Conservation (phyloP, 1,140 invertebrate genomes). For the Zaprionus inermis region DNA sequence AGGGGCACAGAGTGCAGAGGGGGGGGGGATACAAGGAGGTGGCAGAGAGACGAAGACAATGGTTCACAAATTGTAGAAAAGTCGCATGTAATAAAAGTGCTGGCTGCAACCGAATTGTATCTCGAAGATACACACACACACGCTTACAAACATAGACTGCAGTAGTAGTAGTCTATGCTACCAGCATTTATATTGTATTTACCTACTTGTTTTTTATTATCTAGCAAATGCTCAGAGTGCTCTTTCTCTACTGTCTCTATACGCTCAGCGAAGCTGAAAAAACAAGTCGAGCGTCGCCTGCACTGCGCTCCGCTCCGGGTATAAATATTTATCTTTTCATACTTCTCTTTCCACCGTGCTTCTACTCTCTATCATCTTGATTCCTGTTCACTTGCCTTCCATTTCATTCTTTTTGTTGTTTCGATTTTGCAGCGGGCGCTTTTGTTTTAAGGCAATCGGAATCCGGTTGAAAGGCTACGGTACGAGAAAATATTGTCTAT, state of each 20-base stretch:
- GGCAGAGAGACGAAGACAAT: slow-evolving; percentile 66
- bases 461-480: slow-evolving; percentile 51
- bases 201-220: slow-evolving; percentile 83
- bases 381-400: slow-evolving; percentile 24
- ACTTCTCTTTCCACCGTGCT: slow-evolving; percentile 16
- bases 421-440: slow-evolving; percentile 45
- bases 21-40: neutral
- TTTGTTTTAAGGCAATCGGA: slow-evolving; percentile 81
- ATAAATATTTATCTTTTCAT: slow-evolving; percentile 81
- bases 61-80: slow-evolving; percentile 81
- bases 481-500: slow-evolving; percentile 77
- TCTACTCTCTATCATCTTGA: slow-evolving; percentile 37
- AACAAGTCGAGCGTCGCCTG: slow-evolving; percentile 81
- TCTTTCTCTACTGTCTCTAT: slow-evolving; percentile 50
- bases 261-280: slow-evolving; percentile 82
- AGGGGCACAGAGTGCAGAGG: neutral
- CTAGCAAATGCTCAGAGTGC: slow-evolving; percentile 70
- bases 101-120: slow-evolving; percentile 80
- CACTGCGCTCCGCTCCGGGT: slow-evolving; percentile 76
- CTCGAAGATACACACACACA: slow-evolving; percentile 66
- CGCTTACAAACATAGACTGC: neutral
- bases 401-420: slow-evolving; percentile 17
- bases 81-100: slow-evolving; percentile 81
- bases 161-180: slow-evolving; percentile 43
- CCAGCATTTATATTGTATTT: slow-evolving; percentile 83